Evolutionary conservation across 2,888 invertebrate species (phyloP), one percentile per base, ranked within the genome.

Genomic region (Chydorus sphaericus): DNA sequence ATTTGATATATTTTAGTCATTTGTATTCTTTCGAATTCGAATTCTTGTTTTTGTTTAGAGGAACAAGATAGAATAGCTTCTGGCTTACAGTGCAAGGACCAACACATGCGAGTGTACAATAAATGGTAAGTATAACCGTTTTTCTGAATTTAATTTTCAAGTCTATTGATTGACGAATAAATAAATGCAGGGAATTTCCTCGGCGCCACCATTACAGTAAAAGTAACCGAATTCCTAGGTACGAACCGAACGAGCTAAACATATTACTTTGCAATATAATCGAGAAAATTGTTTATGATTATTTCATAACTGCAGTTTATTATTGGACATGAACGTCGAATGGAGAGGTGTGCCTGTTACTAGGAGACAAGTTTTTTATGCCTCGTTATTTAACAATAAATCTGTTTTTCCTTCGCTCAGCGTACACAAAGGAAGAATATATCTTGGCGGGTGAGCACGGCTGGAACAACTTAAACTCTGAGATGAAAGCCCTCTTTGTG

Each of bases 361-460:
- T 39, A 18, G 8, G 14, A 10, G 33, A 14, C 33, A 33, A 8
- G 8, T 33, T 2, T 44, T 44, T 44, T 38, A 20, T 23, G 26
- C 11, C 5, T 26, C 14, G 44, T 5, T 50, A 29, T 28, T 7
- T 53, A 10, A 38, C 23, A 3, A 28, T 14, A 26, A 26, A 26
- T 28, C 16, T 26, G 8, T 26, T 50, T 10, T 18, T 18, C 23
- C 28, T 26, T 38, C 53, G 16, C 3, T n/a, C 38, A 30, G 44
- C 37, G 8, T 44, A 36, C 30, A 4, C 30, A n/a, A 44, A 18
- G 29, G 39, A 38, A 39, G 31, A 44, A 18, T 54, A 38, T 44
- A 29, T 30, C 29, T 38, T 61, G 59, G 60, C 58, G 61, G 54
- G 64, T 63, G 23, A 61, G 70, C n/a, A 72, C 71, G 71, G 67